Percentiles rank a stretch among this genome's conserved stretches.
Evolutionary conservation across 2,888 invertebrate genomes (phyloP).

Genomic region (Agrotis clavis): DNA sequence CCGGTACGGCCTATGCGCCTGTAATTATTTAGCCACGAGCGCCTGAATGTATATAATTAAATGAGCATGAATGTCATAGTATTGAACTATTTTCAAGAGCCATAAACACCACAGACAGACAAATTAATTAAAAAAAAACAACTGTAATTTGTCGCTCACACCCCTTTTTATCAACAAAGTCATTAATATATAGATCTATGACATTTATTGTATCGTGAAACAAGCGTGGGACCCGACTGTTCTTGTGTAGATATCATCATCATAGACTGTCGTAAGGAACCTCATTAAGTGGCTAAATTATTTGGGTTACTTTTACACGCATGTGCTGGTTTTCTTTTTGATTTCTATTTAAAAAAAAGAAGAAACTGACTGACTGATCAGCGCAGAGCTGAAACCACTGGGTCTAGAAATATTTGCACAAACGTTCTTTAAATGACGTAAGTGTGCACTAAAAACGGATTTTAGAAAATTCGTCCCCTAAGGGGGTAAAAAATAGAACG

Average conservation of each 20-base stretch:
- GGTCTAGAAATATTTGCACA: no score
- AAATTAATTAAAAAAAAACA: constrained; percentile 18
- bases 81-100: no score
- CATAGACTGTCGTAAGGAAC: constrained; percentile 45
- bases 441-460: no score
- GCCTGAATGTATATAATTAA: no score
- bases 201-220: constrained; percentile 46
- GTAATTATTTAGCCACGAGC: no score
- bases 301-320: constrained; percentile 53
- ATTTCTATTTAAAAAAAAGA: no score
- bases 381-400: no score
- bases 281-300: constrained; percentile 43
- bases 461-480: no score
- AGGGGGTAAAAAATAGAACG: no score
- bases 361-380: neutral
- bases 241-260: constrained; percentile 63
- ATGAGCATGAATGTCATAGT: no score
- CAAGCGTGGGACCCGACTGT: constrained; percentile 50
- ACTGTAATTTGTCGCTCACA: constrained; percentile 7
- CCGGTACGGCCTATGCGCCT: no score
- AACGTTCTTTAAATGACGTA: no score
- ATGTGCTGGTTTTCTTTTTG: neutral
- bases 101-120: neutral
- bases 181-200: constrained; percentile 58
- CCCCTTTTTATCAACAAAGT: constrained; percentile 48